Percentiles rank a stretch among this genome's conserved stretches.
phyloP scores from a whole-genome alignment of 2,888 invertebrate species.

The Drosophila mulleri region DNA sequence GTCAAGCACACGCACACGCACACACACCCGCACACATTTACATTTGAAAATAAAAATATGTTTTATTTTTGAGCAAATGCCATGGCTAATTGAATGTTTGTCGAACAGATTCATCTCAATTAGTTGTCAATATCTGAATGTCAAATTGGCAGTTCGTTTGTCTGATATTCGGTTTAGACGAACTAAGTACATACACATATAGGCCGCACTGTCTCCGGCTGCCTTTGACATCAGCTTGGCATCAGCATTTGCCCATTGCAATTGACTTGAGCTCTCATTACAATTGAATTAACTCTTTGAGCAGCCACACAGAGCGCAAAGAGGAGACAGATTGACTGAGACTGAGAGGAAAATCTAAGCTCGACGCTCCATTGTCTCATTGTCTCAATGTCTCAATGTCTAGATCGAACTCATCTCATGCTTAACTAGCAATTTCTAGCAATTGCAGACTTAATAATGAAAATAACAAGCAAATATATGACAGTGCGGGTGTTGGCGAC shows the following conservation, averaged over 20 bases:
- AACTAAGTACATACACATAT: not conserved
- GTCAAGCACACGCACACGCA: not conserved
- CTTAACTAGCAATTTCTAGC: not conserved
- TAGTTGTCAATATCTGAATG: constrained; percentile 30
- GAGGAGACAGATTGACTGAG: not conserved
- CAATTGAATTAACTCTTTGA: constrained; percentile 7
- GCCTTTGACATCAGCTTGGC: not conserved
- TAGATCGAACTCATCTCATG: not conserved
- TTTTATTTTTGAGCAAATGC: not conserved
- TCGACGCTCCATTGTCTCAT: not conserved
- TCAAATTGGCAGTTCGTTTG: constrained; percentile 22
- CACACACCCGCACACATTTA: not conserved
- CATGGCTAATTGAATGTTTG: constrained; percentile 41
- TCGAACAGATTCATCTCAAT: constrained; percentile 33
- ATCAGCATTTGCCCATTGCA: not conserved
- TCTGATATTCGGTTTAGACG: not conserved
- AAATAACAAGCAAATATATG: not conserved
- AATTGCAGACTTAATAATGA: not conserved
- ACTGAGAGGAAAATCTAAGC: not conserved
- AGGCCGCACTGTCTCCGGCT: not conserved
- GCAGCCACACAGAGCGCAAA: not conserved
- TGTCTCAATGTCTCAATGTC: not conserved
- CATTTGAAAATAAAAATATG: constrained; percentile 10
- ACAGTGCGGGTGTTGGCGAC: not conserved
- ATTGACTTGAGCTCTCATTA: not conserved